phyloP scores from a whole-genome alignment of 2,888 invertebrate species.

The Mimachlamys varia region DNA sequence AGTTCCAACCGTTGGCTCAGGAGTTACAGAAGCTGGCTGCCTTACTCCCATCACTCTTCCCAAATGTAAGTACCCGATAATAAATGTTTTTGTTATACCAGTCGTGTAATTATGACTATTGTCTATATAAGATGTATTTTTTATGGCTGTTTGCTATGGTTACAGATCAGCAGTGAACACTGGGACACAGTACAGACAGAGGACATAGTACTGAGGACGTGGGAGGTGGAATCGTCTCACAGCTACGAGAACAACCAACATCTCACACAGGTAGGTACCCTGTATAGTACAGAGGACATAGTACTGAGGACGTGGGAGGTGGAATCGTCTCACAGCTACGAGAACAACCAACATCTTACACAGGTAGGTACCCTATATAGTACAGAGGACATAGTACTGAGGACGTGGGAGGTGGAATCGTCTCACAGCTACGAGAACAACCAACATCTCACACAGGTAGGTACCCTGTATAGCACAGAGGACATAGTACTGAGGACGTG shows the following conservation, averaged over 20 bases:
- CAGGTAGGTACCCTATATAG: too few species aligned
- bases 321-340: too few species aligned
- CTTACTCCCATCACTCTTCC: slow-evolving; percentile 69
- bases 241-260: slow-evolving; percentile 79
- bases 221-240: slow-evolving; percentile 79
- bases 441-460: background rate
- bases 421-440: too few species aligned
- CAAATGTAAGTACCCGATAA: slow-evolving; percentile 65
- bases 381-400: too few species aligned
- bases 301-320: too few species aligned
- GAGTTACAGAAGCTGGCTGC: slow-evolving; percentile 66
- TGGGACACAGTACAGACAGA: slow-evolving; percentile 70
- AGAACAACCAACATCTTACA: background rate
- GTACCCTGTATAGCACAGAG: too few species aligned
- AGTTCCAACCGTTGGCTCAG: slow-evolving; percentile 66
- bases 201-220: slow-evolving; percentile 76
- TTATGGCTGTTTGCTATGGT: background rate
- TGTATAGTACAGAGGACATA: too few species aligned
- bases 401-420: too few species aligned
- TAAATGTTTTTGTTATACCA: background rate
- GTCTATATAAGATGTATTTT: background rate
- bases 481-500: background rate
- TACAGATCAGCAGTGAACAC: slow-evolving; percentile 72
- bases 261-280: slow-evolving; percentile 68
- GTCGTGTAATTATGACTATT: background rate